A percentile compares a stretch with the other conserved stretches of the same genome.
phyloP scores from a whole-genome alignment of 2,797 vertebrate species.

The Trachops cirrhosus region DNA sequence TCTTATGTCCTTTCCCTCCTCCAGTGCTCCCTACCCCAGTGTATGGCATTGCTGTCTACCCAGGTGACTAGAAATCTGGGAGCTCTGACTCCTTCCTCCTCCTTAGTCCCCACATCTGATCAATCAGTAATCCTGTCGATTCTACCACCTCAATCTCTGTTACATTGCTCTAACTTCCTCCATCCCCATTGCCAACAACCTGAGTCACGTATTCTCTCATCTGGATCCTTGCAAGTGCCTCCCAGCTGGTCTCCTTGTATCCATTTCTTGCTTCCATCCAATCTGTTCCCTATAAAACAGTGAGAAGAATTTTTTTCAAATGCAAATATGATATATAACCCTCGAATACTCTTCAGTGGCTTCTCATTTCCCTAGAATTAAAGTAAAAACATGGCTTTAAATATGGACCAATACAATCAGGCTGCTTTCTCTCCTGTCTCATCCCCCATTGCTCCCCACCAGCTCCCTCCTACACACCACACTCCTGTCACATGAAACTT shows the following conservation, averaged over 20 bases:
- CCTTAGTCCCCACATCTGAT: background rate
- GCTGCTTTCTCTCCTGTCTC: background rate
- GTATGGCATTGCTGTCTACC: background rate
- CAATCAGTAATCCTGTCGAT: background rate
- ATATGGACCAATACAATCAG: background rate
- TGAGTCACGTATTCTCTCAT: background rate
- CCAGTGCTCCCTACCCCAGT: background rate
- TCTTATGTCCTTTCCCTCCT: background rate
- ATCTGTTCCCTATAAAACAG: background rate
- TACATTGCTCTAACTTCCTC: background rate
- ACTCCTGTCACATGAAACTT: background rate
- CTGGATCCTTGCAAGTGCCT: background rate
- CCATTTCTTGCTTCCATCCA: background rate
- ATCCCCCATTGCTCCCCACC: background rate
- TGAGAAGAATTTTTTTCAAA: background rate
- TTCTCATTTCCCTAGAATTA: background rate
- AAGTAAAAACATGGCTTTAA: background rate
- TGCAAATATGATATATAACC: background rate
- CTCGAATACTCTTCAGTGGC: background rate
- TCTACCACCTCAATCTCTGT: background rate
- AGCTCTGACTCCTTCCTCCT: background rate
- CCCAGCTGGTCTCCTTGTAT: background rate
- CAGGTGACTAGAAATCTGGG: background rate
- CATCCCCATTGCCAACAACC: background rate
- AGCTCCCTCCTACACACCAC: background rate